Evolutionary conservation across 2,113 vertebrate genomes (phyloP).

Genomic region (Psilopogon haemacephalus): DNA sequence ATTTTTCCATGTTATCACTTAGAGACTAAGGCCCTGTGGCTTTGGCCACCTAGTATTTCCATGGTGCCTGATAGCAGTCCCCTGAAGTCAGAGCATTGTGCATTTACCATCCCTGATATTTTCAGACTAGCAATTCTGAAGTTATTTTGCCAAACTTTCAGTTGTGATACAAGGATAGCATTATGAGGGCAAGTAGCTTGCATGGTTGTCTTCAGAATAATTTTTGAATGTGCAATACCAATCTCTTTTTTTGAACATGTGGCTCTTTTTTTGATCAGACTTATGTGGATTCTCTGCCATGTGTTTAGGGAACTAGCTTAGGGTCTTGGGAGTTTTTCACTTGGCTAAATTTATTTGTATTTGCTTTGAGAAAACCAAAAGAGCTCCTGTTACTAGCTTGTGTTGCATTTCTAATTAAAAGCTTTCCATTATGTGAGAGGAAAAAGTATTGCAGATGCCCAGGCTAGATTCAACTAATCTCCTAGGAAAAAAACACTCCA

Average conservation of each 20-base stretch:
- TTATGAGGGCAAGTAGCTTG: not conserved
- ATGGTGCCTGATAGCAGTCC: not conserved
- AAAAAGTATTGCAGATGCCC: conserved; percentile 32
- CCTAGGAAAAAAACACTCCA: conserved; percentile 59
- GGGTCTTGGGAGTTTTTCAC: not conserved
- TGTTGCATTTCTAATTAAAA: not conserved
- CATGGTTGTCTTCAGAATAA: not conserved
- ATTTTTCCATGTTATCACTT: not conserved
- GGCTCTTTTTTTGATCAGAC: not conserved
- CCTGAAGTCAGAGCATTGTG: not conserved
- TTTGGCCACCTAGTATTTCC: not conserved
- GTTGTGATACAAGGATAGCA: not conserved
- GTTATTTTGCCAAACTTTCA: not conserved
- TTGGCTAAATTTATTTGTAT: not conserved
- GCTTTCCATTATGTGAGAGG: conserved; percentile 33
- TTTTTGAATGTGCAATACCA: not conserved
- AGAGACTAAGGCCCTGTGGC: not conserved
- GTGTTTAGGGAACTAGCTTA: not conserved
- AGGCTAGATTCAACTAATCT: conserved; percentile 34
- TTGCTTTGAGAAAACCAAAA: not conserved
- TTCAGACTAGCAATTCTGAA: not conserved
- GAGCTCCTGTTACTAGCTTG: not conserved
- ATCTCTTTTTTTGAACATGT: not conserved
- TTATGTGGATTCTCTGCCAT: not conserved
- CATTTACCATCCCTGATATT: not conserved